These are phyloP conservation scores for Sylvicapra grimmia DNA, from an alignment of 2,113 vertebrate species.

Conservation along the genomic window DNA sequence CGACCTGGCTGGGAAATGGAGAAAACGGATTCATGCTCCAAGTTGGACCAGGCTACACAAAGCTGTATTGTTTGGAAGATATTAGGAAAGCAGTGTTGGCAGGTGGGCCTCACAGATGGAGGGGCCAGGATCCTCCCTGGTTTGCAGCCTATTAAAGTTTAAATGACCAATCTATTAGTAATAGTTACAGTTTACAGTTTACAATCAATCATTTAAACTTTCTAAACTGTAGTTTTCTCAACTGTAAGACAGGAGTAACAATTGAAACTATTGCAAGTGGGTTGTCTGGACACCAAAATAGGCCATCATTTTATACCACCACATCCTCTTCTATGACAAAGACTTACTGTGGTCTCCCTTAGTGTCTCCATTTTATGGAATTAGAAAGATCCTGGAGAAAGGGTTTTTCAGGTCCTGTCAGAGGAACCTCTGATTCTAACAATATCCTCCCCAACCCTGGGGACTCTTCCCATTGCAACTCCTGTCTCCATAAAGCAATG, in stretches of 20 bases:
- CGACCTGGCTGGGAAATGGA: background rate
- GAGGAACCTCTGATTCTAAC: background rate
- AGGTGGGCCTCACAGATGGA: accelerated
- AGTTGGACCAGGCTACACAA: no score
- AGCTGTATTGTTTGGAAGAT: background rate
- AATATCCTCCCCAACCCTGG: background rate
- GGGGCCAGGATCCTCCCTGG: no score
- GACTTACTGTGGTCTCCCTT: background rate
- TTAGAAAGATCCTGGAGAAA: background rate
- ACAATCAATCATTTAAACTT: background rate
- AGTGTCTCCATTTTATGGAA: background rate
- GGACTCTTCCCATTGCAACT: background rate
- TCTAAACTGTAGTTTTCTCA: background rate
- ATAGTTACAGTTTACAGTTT: background rate
- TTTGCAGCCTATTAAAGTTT: background rate
- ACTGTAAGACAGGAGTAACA: background rate
- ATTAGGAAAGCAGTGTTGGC: background rate
- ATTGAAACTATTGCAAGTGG: background rate
- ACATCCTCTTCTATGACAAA: background rate
- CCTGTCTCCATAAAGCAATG: background rate
- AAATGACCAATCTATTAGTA: background rate
- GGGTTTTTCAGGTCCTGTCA: background rate
- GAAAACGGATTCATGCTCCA: accelerated
- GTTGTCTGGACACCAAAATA: background rate
- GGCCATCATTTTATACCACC: background rate